Base-by-base conservation (phyloP, 37 sponge, comb jelly and placozoan species). In the Crambe crambe region DNA sequence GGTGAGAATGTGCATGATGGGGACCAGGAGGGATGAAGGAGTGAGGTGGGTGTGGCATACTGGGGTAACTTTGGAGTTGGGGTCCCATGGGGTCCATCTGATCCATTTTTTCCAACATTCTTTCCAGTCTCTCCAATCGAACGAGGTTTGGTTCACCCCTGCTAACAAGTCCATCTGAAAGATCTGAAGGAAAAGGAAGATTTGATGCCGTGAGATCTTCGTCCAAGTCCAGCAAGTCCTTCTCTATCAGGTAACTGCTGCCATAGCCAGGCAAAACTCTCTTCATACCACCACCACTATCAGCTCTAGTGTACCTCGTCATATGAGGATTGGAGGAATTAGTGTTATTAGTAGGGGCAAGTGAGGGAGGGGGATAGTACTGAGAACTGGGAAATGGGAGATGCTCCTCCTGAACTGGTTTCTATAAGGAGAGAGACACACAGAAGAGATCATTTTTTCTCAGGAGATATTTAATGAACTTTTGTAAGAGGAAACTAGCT, bases 191-290 rank as follows among this genome's bases (percentile, higher is more conserved):
- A 39, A 43, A 42, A 51, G 73, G 73, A 26, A 42, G 47, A 26
- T 21, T 29, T 0, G 27, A 56, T 3, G 57, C 34, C 2, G 58
- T 2, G 1, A 61, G 42, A 6, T 80, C 70, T 18, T 80, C 80
- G 22, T 68, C 70, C 37, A 80, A 69, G 37, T 68, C 68, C 37
- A 80, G 56, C 59, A 47, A 47, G 10, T 80, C 80, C 34, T 69
- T 80, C 38, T 80, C 80, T 29, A 80, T 26, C 20, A 80, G 56
- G 41, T 70, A 70, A n/a, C n/a, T n/a, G n/a, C n/a, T n/a, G n/a
- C n/a, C n/a, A n/a, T n/a, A n/a, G n/a, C n/a, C n/a, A n/a, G n/a
- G n/a, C n/a, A n/a, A n/a, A n/a, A n/a, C n/a, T n/a, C n/a, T n/a
- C n/a, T n/a, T n/a, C n/a, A n/a, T n/a, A n/a, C n/a, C n/a, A n/a